Evolutionary conservation across 2,797 vertebrate genomes (phyloP).

Genomic region (Telmatherina bonti): DNA sequence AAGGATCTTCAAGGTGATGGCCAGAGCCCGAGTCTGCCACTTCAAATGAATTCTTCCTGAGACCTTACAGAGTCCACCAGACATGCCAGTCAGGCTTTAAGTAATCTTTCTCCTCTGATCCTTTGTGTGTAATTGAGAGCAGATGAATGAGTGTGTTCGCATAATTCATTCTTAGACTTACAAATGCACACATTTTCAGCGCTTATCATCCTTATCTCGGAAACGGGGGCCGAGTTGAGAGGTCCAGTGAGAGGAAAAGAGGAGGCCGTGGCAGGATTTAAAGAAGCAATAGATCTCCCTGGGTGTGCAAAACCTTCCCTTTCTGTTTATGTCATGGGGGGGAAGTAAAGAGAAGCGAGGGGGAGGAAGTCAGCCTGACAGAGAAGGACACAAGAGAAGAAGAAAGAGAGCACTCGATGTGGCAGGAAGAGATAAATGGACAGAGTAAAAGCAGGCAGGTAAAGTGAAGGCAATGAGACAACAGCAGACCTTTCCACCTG

Average conservation of each 20-base stretch:
- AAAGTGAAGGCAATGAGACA: constrained; percentile 59
- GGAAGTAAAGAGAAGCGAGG: constrained; percentile 36
- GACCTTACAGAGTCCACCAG: constrained; percentile 41
- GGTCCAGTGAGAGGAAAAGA: constrained; percentile 62
- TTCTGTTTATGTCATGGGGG: constrained; percentile 60
- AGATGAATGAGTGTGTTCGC: constrained; percentile 32
- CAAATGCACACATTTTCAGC: neutral
- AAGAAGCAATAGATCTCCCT: constrained; percentile 69
- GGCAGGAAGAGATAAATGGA: constrained; percentile 65
- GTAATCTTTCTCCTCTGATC: constrained; percentile 30
- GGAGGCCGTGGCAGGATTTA: constrained; percentile 60
- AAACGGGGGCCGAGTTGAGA: constrained; percentile 45
- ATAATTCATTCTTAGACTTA: constrained; percentile 26
- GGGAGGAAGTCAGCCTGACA: constrained; percentile 59
- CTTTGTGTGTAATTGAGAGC: constrained; percentile 44
- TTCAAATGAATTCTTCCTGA: constrained; percentile 48
- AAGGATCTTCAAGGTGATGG: constrained; percentile 52
- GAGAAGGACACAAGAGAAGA: constrained; percentile 63
- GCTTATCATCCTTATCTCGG: constrained; percentile 64
- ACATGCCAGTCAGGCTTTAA: constrained; percentile 55
- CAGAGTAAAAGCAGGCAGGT: constrained; percentile 49
- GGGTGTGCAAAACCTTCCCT: constrained; percentile 52
- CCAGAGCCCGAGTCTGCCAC: constrained; percentile 25
- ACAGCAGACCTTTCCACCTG: constrained; percentile 57
- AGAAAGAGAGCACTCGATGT: constrained; percentile 37